Conservation (phyloP, 2,113 vertebrate genomes). For the Pelecanus crispus region DNA sequence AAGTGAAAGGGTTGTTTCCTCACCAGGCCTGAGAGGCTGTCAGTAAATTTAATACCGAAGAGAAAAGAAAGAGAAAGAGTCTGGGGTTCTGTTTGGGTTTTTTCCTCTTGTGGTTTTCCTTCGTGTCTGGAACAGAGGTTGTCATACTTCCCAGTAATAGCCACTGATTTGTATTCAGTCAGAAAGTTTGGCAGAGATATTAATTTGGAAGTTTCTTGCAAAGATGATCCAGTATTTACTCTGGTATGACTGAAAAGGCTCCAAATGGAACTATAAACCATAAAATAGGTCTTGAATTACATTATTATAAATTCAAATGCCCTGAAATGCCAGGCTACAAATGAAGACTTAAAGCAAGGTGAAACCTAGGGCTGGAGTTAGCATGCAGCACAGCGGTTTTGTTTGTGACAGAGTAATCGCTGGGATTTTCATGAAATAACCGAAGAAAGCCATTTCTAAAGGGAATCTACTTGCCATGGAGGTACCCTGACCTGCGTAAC, state of each 20-base stretch:
- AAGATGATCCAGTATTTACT: constrained; percentile 15
- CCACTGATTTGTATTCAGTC: neutral
- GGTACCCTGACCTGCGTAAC: neutral
- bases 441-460: neutral
- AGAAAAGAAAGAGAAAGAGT: neutral
- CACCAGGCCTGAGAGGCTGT: neutral
- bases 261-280: constrained; percentile 22
- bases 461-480: neutral
- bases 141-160: neutral
- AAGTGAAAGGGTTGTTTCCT: neutral
- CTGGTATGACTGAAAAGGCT: constrained; percentile 1
- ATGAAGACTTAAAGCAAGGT: neutral
- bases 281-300: neutral
- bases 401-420: neutral
- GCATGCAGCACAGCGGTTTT: neutral
- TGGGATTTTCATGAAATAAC: neutral
- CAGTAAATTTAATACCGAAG: neutral
- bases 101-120: neutral
- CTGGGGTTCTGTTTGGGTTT: neutral
- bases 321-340: neutral
- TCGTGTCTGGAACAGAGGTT: neutral
- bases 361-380: neutral
- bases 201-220: constrained; percentile 3
- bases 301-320: neutral
- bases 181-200: neutral